Conservation (phyloP, 2,797 vertebrate species). For the Austrolebias charrua region DNA sequence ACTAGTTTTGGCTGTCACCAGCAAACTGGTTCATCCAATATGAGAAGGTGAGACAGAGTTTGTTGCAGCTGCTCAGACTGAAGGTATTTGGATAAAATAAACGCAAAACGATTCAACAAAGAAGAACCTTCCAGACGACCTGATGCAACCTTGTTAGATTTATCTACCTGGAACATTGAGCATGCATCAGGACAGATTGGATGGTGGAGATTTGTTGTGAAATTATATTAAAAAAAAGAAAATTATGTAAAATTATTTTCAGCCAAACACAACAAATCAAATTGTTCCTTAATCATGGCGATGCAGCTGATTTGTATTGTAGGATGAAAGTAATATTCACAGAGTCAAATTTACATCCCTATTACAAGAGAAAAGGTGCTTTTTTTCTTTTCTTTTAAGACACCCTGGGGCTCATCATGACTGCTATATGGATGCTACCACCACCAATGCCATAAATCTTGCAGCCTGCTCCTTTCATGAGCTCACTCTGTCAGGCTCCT, state of each 20-base stretch:
- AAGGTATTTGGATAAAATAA: no score
- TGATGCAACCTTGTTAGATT: no score
- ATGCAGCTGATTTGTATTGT: slow-evolving; percentile 34
- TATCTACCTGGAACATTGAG: no score
- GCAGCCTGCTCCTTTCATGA: slow-evolving; percentile 52
- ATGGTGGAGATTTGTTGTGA: slow-evolving; percentile 10
- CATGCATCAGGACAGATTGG: no score
- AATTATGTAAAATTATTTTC: slow-evolving; percentile 6
- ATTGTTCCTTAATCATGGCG: slow-evolving; percentile 24
- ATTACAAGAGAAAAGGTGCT: slow-evolving; percentile 41
- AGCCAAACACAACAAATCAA: slow-evolving; percentile 11
- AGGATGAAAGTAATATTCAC: slow-evolving; percentile 47
- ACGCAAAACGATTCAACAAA: no score
- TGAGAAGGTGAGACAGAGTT: no score
- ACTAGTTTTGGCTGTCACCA: no score
- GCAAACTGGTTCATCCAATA: no score
- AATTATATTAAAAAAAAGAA: slow-evolving; percentile 17
- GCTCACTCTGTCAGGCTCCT: slow-evolving; percentile 68
- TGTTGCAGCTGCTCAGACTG: no score
- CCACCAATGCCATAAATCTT: slow-evolving; percentile 33
- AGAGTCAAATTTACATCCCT: slow-evolving; percentile 46
- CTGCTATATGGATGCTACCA: slow-evolving; percentile 24
- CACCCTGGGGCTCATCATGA: slow-evolving; percentile 51
- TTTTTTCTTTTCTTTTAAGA: slow-evolving; percentile 24
- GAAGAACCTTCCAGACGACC: no score